phyloP scores from a whole-genome alignment of 1,140 invertebrate species.

The Wiebesia pumilae region DNA sequence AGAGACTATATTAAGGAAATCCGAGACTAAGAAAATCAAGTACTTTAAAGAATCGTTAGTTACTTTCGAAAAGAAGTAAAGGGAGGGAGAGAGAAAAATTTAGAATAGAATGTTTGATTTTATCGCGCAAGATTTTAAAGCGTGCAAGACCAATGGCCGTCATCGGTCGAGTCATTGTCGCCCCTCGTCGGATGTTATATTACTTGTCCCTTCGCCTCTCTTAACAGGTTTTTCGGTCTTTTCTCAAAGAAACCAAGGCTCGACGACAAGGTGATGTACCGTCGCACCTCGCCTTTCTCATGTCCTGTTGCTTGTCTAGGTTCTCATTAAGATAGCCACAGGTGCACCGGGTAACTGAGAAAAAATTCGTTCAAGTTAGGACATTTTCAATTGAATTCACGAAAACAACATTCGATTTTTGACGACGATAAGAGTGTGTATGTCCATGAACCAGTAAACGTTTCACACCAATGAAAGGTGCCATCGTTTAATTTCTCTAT shows the following conservation, averaged over 20 bases:
- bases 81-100: slow-evolving; percentile 8
- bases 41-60: no score
- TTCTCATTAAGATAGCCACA: slow-evolving; percentile 34
- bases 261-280: slow-evolving; percentile 43
- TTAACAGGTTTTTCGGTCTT: slow-evolving; percentile 23
- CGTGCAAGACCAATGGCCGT: slow-evolving; percentile 12
- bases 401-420: slow-evolving; percentile 30
- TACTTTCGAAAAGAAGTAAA: not conserved
- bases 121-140: slow-evolving; percentile 42
- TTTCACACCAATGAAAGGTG: not conserved
- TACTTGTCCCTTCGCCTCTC: slow-evolving; percentile 3
- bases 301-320: slow-evolving; percentile 31
- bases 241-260: slow-evolving; percentile 28
- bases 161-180: slow-evolving; percentile 22
- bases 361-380: slow-evolving; percentile 16
- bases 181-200: slow-evolving; percentile 7
- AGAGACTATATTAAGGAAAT: no score
- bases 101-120: slow-evolving; percentile 26
- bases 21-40: no score
- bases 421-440: not conserved
- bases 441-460: not conserved
- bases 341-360: not conserved
- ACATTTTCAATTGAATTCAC: slow-evolving; percentile 3
- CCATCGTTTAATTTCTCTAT: not conserved
- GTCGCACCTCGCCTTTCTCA: slow-evolving; percentile 41